Evolutionary conservation across 1,140 invertebrate species (phyloP), one percentile per base, ranked within the genome.

Genomic region (Carcinoscorpius rotundicauda): DNA sequence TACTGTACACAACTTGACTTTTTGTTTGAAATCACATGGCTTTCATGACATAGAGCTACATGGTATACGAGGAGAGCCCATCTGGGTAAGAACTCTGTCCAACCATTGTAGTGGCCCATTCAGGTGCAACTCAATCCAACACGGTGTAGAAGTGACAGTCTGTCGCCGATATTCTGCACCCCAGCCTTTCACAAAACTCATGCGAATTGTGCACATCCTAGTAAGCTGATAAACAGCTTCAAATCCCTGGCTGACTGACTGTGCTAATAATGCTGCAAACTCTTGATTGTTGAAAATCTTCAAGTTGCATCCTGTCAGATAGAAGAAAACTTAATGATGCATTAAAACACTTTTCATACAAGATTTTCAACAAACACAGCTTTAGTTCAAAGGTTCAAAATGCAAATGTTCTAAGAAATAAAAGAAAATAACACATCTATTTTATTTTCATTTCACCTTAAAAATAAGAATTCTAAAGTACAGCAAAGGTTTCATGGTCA

Each of bases 271-370:
- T n/a, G 91, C 87, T 6, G 96, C 96, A 79, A 99, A 99, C 81
- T 98, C 95, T 76, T 97, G 92, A 79, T 98, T 98, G 79, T 98
- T 98, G 81, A 99, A 99, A 69, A 99, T 98, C 82, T 99, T 99
- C 73, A 99, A 80, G 79, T 98, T 98, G 79, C 97, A 98, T 62
- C 93, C 94, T 93, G 77, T 4, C 29, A 29, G 29, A 59, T 60
- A 10, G 29, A 66, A 67, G 50, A 63, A 1, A 56, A 10, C 9
- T 29, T 29, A 29, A 29, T 29, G 2, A 29, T 29, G 29, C 29
- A 29, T 29, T 29, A 29, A 29, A 29, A 29, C 29, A 29, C 29
- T 29, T 29, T 29, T 29, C 29, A 29, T 29, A 29, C 29, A 29
- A 29, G 29, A 29, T 29, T 29, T 29, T 29, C 29, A 29, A 29